Conservation (phyloP, 2,888 invertebrate species). For the Macrosiphum euphorbiae region DNA sequence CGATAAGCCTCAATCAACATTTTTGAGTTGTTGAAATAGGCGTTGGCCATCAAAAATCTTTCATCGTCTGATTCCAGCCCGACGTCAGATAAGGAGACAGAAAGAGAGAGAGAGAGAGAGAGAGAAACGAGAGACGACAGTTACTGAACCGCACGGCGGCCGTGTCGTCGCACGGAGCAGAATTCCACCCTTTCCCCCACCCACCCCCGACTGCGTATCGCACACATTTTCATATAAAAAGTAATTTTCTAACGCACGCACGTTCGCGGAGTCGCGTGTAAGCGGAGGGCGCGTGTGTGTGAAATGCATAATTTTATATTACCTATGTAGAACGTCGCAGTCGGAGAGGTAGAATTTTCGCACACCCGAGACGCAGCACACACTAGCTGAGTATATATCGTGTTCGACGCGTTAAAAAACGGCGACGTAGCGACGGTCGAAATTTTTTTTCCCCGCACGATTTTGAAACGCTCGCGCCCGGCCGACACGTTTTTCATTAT, state of each 20-base stretch:
- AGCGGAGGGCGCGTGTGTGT: neutral
- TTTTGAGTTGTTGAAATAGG: neutral
- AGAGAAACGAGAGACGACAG: neutral
- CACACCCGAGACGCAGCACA: neutral
- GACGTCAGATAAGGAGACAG: neutral
- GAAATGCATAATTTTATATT: constrained; percentile 13
- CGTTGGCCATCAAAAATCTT: neutral
- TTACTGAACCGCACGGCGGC: constrained; percentile 8
- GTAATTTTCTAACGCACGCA: neutral
- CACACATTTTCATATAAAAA: constrained; percentile 13
- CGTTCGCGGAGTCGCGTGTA: neutral
- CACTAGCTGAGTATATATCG: neutral
- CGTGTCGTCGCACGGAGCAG: neutral
- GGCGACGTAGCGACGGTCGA: neutral
- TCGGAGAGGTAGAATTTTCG: neutral
- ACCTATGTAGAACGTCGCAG: constrained; percentile 1
- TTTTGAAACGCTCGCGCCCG: constrained; percentile 28
- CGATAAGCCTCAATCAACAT: neutral
- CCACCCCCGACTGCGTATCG: neutral
- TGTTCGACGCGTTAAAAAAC: constrained; percentile 1
- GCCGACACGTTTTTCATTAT: constrained; percentile 21
- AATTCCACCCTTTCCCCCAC: neutral
- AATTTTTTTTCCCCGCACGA: constrained; percentile 56
- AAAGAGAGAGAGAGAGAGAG: neutral
- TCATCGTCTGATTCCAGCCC: neutral